These are phyloP conservation scores for Orussus abietinus DNA, from an alignment of 1,140 invertebrate species.

Conservation along the genomic window DNA sequence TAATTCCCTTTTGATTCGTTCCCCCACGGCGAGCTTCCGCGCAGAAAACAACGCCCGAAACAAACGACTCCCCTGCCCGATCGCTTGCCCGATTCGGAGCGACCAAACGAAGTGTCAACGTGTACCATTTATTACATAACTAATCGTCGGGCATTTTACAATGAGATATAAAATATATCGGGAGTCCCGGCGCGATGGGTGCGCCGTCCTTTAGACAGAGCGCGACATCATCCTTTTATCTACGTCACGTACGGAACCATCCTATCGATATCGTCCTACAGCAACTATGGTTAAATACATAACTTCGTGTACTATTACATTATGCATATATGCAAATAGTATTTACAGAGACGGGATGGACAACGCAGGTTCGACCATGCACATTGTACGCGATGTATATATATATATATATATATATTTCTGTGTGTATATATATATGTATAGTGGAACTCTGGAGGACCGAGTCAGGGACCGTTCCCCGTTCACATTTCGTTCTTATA, in stretches of 20 bases:
- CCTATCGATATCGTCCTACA: too few species aligned
- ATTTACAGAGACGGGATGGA: conserved; percentile 27
- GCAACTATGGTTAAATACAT: conserved; percentile 32
- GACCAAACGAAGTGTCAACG: conserved; percentile 25
- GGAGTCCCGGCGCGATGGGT: conserved; percentile 24
- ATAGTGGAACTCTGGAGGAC: too few species aligned
- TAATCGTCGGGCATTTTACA: conserved; percentile 32
- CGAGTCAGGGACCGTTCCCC: too few species aligned
- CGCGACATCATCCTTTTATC: too few species aligned
- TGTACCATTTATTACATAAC: conserved; percentile 32
- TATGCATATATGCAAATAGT: conserved; percentile 35
- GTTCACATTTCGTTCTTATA: conserved; percentile 14
- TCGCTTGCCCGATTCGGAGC: too few species aligned
- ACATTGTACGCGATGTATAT: conserved; percentile 17
- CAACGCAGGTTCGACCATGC: conserved; percentile 18
- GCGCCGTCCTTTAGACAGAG: too few species aligned
- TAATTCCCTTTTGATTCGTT: too few species aligned
- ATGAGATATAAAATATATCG: conserved; percentile 39
- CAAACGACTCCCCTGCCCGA: too few species aligned
- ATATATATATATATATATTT: conserved; percentile 3
- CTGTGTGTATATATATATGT: neutral
- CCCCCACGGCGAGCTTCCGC: too few species aligned
- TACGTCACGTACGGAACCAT: too few species aligned
- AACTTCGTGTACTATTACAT: conserved; percentile 24
- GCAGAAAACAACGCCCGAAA: too few species aligned